A percentile compares a stretch with the other conserved stretches of the same genome.
These are phyloP conservation scores for Agonum fuliginosum DNA, from an alignment of 2,888 invertebrate genomes.

Conservation along the genomic window DNA sequence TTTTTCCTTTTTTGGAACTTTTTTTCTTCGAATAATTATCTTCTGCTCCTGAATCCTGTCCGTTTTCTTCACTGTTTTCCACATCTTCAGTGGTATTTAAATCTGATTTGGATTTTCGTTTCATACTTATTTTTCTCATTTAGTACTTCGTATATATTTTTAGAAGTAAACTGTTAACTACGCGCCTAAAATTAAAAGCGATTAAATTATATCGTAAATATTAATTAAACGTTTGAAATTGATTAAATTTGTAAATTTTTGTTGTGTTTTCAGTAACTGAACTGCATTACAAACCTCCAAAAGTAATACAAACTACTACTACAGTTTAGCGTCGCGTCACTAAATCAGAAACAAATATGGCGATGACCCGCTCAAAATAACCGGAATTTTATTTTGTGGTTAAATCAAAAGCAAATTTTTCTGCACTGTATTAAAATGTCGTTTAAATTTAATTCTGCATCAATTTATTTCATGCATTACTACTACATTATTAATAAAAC, in stretches of 20 bases:
- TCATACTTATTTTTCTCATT: conserved; percentile 71
- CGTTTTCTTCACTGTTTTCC: conserved; percentile 58
- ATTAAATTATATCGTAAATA: not conserved
- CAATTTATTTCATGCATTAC: not conserved
- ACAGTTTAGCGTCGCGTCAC: conserved; percentile 22
- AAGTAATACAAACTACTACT: conserved; percentile 5
- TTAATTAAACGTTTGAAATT: too few species aligned
- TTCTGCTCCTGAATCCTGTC: not conserved
- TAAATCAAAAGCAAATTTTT: too few species aligned
- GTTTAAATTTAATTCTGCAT: not conserved
- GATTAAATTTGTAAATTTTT: not conserved
- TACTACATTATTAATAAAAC: not conserved
- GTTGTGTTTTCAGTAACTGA: not conserved
- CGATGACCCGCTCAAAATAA: conserved; percentile 13
- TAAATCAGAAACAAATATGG: conserved; percentile 39
- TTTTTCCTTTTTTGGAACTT: conserved; percentile 63
- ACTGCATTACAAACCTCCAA: not conserved
- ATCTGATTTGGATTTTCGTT: conserved; percentile 66
- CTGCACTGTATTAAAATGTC: not conserved
- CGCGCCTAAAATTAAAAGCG: conserved; percentile 13
- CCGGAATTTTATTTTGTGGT: too few species aligned
- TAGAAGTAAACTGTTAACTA: not conserved
- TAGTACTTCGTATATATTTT: conserved; percentile 1
- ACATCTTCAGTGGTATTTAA: conserved; percentile 62
- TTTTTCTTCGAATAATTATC: conserved; percentile 63